Conservation (phyloP, 2,113 vertebrate genomes). For the Pongo pygmaeus region DNA sequence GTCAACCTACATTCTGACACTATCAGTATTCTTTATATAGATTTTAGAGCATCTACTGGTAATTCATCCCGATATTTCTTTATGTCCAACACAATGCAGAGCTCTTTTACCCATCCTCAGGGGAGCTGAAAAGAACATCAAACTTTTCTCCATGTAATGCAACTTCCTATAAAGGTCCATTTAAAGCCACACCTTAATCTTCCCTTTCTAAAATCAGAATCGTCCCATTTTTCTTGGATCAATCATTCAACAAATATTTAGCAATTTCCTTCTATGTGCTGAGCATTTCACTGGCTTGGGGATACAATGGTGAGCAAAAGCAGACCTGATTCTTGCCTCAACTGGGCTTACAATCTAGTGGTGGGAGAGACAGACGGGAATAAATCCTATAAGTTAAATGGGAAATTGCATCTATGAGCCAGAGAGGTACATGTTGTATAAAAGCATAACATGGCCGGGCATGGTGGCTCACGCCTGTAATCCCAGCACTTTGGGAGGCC, state of each 20-base stretch:
- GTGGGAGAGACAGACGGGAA: background rate
- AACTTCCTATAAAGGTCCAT: background rate
- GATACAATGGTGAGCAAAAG: background rate
- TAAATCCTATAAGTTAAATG: background rate
- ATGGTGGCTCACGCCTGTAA: too few relatives aligned
- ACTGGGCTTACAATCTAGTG: background rate
- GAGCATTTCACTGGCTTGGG: background rate
- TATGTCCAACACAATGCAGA: background rate
- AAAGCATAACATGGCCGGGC: too few relatives aligned
- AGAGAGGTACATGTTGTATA: rapidly evolving
- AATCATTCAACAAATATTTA: background rate
- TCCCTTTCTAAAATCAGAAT: background rate
- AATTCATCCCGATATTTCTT: background rate
- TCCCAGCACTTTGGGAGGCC: too few relatives aligned
- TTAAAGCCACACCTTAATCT: background rate
- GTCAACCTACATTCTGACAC: background rate
- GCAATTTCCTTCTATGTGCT: background rate
- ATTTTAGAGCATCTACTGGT: background rate
- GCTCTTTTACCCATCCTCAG: background rate
- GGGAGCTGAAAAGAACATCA: background rate
- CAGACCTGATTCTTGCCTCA: background rate
- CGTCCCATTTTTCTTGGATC: background rate
- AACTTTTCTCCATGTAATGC: background rate
- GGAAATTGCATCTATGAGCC: background rate
- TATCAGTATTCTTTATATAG: background rate